A percentile compares a stretch with the other conserved stretches of the same genome.
Conservation (phyloP, 2,888 invertebrate species). For the Strigamia transsilvanica region DNA sequence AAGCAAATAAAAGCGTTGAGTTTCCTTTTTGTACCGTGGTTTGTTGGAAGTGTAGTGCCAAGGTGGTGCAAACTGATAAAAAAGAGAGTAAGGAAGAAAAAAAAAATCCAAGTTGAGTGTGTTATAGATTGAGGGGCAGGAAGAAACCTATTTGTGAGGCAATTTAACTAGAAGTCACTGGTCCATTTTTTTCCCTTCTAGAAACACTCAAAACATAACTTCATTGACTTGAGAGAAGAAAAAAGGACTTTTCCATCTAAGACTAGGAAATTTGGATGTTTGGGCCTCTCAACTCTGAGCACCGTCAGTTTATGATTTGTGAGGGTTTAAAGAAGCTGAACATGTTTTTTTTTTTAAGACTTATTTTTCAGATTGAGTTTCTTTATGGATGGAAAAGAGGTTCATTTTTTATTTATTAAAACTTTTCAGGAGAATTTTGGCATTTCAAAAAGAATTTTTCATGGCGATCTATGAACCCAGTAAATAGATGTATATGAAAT, state of each 20-base stretch:
- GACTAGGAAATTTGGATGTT: conserved; percentile 11
- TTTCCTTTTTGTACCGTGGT: background rate
- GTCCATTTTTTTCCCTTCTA: conserved; percentile 22
- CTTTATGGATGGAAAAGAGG: background rate
- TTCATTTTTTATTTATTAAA: conserved; percentile 34
- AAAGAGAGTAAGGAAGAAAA: background rate
- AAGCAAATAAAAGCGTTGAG: conserved; percentile 37
- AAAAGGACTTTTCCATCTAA: background rate
- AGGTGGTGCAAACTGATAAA: conserved; percentile 49
- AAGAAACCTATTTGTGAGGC: conserved; percentile 36
- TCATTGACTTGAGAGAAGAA: conserved; percentile 36
- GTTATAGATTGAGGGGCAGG: conserved; percentile 25
- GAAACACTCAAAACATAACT: conserved; percentile 48
- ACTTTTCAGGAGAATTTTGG: background rate
- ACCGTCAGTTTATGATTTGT: conserved; percentile 5
- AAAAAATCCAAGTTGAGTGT: background rate
- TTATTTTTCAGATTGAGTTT: background rate
- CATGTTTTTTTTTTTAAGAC: background rate
- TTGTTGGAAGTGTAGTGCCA: conserved; percentile 42
- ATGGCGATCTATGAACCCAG: background rate
- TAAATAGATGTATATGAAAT: background rate
- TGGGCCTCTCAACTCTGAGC: background rate
- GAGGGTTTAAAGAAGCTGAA: background rate
- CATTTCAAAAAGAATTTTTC: conserved; percentile 4
- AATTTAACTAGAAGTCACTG: conserved; percentile 40